Evolutionary conservation across 2,113 vertebrate species (phyloP).

Genomic region (Cettia cetti): DNA sequence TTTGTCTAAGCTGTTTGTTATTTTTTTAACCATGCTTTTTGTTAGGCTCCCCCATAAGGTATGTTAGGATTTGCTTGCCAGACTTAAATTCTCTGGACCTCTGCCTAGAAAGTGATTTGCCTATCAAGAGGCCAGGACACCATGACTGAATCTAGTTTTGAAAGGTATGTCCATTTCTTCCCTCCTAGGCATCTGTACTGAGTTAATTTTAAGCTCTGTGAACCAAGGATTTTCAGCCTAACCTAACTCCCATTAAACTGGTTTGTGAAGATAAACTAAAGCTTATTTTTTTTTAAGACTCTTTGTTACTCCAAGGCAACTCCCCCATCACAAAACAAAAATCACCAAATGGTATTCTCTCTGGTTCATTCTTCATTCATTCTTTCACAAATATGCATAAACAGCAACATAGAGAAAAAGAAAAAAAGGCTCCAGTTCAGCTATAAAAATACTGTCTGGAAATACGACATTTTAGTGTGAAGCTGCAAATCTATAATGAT

Average conservation of each 20-base stretch:
- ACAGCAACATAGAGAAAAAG: neutral
- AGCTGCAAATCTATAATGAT: neutral
- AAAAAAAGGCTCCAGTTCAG: neutral
- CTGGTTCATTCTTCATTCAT: neutral
- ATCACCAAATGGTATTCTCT: neutral
- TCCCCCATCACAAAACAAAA: neutral
- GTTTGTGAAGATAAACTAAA: neutral
- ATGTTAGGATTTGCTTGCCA: neutral
- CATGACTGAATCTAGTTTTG: neutral
- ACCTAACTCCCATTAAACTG: neutral
- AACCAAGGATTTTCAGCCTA: neutral
- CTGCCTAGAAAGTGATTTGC: neutral
- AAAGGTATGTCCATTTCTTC: neutral
- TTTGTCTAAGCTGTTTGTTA: neutral
- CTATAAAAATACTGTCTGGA: neutral
- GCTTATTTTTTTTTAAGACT: neutral
- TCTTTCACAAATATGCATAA: neutral
- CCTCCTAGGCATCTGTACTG: neutral
- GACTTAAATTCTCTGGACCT: neutral
- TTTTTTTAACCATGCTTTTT: neutral
- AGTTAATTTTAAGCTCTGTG: neutral
- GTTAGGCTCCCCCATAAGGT: accelerated
- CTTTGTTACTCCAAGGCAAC: neutral
- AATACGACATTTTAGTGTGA: neutral
- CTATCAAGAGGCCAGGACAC: neutral